These are phyloP conservation scores for Promerops cafer DNA, from an alignment of 2,113 vertebrate species.

Conservation along the genomic window DNA sequence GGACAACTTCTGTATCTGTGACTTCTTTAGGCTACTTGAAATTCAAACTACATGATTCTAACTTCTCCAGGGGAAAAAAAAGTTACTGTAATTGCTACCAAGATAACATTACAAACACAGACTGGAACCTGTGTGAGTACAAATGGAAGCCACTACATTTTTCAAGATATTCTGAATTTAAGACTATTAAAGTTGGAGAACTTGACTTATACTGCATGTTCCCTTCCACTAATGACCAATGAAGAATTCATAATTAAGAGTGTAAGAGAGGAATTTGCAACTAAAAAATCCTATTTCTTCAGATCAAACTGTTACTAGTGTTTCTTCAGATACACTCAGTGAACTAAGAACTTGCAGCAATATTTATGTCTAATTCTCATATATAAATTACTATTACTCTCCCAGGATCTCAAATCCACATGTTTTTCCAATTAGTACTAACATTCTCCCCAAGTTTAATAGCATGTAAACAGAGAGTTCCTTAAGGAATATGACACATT, in stretches of 20 bases:
- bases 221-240: not conserved
- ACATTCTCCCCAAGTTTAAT: not conserved
- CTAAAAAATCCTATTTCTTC: not conserved
- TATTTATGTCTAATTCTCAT: not conserved
- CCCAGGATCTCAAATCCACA: not conserved
- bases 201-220: not conserved
- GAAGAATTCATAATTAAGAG: not conserved
- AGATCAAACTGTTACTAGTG: not conserved
- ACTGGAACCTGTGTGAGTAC: not conserved
- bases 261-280: not conserved
- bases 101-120: not conserved
- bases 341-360: not conserved
- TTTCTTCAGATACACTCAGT: not conserved
- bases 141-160: not conserved
- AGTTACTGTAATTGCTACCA: not conserved
- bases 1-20: not conserved
- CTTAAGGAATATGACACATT: conserved; percentile 14
- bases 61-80: not conserved
- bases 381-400: not conserved
- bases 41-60: not conserved
- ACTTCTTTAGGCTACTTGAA: not conserved
- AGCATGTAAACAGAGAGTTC: not conserved
- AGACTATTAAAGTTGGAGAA: not conserved
- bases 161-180: not conserved
- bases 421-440: conserved; percentile 11